Conservation (phyloP, 2,888 invertebrate genomes). For the Trachelus stipa region DNA sequence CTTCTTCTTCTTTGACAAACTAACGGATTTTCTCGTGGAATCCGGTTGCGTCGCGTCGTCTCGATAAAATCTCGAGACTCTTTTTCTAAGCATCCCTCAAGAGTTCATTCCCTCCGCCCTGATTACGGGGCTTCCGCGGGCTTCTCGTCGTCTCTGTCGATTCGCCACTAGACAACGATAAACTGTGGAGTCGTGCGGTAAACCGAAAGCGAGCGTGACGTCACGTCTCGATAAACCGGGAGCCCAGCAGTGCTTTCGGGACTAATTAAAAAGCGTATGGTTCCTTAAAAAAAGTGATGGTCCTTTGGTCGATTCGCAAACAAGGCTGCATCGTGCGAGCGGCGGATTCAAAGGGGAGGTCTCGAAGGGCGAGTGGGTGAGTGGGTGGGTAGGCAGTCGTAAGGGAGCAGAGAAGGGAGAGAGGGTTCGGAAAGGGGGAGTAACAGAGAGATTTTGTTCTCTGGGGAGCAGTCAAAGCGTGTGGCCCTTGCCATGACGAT, state of each 20-base stretch:
- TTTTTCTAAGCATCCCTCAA: neutral
- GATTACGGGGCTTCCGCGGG: neutral
- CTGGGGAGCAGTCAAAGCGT: conserved; percentile 66
- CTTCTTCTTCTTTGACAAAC: neutral
- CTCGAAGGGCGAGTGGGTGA: conserved; percentile 11
- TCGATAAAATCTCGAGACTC: neutral
- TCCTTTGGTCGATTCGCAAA: conserved; percentile 59
- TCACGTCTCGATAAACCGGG: neutral
- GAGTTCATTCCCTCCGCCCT: neutral
- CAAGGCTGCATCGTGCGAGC: conserved; percentile 42
- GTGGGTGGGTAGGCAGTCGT: neutral
- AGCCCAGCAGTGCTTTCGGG: conserved; percentile 13
- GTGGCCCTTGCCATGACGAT: conserved; percentile 60
- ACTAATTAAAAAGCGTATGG: conserved; percentile 57
- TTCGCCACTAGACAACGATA: neutral
- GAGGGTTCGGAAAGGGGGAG: conserved; percentile 17
- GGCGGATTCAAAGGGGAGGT: conserved; percentile 38
- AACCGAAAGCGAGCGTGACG: neutral
- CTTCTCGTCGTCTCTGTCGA: neutral
- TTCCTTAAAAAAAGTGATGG: conserved; percentile 42
- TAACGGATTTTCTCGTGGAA: neutral
- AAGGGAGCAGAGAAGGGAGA: neutral
- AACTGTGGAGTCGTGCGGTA: no score
- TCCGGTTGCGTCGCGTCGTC: neutral
- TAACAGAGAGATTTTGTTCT: conserved; percentile 64